These are phyloP conservation scores for Calonectris borealis DNA, from an alignment of 2,113 vertebrate species.

Conservation along the genomic window DNA sequence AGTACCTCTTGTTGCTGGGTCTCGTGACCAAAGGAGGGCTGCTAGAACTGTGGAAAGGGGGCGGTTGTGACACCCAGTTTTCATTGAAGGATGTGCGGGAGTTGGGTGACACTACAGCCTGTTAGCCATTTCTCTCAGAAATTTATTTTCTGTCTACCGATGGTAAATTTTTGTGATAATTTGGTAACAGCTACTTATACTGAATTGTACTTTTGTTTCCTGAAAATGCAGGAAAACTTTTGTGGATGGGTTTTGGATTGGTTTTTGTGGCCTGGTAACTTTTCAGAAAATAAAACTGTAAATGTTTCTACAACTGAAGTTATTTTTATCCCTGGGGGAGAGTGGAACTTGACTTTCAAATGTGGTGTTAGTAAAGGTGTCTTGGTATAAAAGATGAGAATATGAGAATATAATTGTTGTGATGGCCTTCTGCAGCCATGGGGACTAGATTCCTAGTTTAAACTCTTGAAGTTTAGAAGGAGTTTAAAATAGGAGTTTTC, in stretches of 20 bases:
- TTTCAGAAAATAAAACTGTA: not conserved
- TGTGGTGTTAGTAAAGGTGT: not conserved
- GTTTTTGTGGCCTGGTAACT: not conserved
- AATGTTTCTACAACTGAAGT: not conserved
- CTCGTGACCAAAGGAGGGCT: not conserved
- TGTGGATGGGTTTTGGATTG: not conserved
- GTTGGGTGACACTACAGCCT: not conserved
- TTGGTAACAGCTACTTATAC: not conserved
- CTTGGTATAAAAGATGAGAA: not conserved
- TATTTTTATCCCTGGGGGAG: not conserved
- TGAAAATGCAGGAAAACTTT: not conserved
- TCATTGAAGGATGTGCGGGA: not conserved
- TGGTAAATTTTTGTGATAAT: not conserved
- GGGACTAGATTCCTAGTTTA: not conserved
- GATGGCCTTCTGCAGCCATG: not conserved
- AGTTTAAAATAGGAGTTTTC: conserved; percentile 7
- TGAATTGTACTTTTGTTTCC: not conserved
- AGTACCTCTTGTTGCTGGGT: not conserved
- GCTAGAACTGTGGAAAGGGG: not conserved
- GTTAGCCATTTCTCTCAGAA: not conserved
- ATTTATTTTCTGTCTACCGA: not conserved
- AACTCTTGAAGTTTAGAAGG: not conserved
- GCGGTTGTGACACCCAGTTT: not conserved
- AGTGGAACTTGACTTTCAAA: conserved; percentile 2
- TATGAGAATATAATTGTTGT: not conserved